These are phyloP conservation scores for Platorchestia sp. DNA, from an alignment of 1,140 invertebrate species.

Conservation along the genomic window DNA sequence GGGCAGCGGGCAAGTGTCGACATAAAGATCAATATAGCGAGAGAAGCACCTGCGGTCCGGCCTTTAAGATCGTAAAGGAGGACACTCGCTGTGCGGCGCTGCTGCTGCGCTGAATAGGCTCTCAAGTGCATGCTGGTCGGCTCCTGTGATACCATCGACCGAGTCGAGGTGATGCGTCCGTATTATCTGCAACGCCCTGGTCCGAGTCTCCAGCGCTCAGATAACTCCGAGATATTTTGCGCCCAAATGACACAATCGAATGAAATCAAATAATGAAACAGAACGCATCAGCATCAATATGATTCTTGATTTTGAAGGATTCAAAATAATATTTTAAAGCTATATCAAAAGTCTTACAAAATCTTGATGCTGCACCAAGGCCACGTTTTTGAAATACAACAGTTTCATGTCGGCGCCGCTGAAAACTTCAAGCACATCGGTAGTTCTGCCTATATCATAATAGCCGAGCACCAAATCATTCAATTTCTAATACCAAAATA, in stretches of 20 bases:
- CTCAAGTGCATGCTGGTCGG: background rate
- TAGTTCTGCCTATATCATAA: background rate
- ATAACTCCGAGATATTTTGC: background rate
- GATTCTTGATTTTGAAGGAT: background rate
- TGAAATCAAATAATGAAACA: background rate
- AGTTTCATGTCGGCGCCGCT: background rate
- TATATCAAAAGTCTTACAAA: background rate
- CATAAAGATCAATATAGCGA: slow-evolving; percentile 54
- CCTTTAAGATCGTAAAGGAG: slow-evolving; percentile 40
- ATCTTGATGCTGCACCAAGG: background rate
- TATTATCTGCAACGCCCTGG: background rate
- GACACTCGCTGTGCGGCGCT: background rate
- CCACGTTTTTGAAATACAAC: background rate
- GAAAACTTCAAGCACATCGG: background rate
- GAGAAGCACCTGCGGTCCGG: slow-evolving; percentile 43
- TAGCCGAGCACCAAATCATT: background rate
- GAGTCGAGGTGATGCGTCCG: background rate
- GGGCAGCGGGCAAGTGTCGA: slow-evolving; percentile 34
- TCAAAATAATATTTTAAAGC: background rate
- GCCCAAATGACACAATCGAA: background rate
- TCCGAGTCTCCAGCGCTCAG: background rate
- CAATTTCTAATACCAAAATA: background rate
- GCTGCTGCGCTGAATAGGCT: background rate
- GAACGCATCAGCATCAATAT: background rate
- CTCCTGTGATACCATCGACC: background rate